Evolutionary conservation across 2,797 vertebrate genomes (phyloP).

Genomic region (Aplochiton taeniatus): DNA sequence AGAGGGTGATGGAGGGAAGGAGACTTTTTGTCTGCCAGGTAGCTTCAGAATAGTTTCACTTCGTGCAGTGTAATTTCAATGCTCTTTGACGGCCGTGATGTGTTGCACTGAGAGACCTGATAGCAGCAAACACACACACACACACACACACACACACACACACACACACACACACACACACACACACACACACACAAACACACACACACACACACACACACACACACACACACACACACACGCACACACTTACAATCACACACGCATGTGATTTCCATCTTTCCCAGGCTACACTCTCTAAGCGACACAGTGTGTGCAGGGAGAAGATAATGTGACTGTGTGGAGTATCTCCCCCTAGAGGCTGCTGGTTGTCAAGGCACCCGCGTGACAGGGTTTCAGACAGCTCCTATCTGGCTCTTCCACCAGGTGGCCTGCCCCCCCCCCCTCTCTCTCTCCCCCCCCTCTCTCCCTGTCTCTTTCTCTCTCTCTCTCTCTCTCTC

Average conservation of each 20-base stretch:
- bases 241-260: neutral
- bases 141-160: constrained; percentile 8
- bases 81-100: constrained; percentile 51
- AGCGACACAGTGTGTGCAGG: no score
- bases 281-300: no score
- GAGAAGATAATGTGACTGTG: no score
- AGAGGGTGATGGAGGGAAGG: neutral
- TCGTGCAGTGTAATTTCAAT: constrained; percentile 68
- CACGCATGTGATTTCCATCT: neutral
- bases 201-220: neutral
- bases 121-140: constrained; percentile 34
- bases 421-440: no score
- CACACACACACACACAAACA: neutral
- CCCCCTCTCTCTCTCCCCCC: no score
- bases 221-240: neutral
- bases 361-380: no score
- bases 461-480: no score
- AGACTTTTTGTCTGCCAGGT: constrained; percentile 16
- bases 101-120: constrained; percentile 62
- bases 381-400: no score
- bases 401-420: no score
- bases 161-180: neutral
- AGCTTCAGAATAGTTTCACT: constrained; percentile 59
- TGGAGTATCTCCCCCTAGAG: no score
- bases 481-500: no score